A percentile compares a stretch with the other conserved stretches of the same genome.
phyloP scores from a whole-genome alignment of 2,888 invertebrate species.

The Eupithecia inturbata region DNA sequence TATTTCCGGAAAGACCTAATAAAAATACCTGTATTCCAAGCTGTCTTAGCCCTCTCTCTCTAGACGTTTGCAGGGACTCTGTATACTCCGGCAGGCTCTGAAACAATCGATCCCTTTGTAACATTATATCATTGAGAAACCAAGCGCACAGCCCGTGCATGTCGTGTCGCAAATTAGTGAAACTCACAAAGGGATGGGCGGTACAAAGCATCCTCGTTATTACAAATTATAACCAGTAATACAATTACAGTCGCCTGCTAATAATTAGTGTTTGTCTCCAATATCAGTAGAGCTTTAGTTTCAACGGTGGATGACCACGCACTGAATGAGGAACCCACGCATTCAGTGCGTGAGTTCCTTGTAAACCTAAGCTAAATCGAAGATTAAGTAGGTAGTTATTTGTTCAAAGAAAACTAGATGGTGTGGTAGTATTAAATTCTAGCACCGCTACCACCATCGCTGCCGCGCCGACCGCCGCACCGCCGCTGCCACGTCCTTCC shows the following conservation, averaged over 20 bases:
- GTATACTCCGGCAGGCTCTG: slow-evolving; percentile 71
- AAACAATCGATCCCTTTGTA: slow-evolving; percentile 17
- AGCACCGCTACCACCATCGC: no score
- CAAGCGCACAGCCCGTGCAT: not conserved
- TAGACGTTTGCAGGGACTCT: slow-evolving; percentile 60
- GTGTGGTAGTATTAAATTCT: no score
- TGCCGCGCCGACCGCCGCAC: no score
- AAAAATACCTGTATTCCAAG: slow-evolving; percentile 68
- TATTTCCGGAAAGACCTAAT: no score
- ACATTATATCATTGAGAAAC: not conserved
- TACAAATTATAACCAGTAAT: not conserved
- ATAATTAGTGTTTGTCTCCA: not conserved
- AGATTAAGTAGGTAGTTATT: no score
- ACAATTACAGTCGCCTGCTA: not conserved
- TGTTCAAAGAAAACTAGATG: no score
- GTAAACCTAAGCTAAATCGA: no score
- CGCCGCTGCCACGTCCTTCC: no score
- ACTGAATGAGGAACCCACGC: no score
- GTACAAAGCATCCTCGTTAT: not conserved
- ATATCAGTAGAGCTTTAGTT: not conserved
- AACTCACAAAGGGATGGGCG: not conserved
- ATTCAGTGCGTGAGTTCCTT: no score
- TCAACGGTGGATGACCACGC: no score
- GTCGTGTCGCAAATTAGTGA: not conserved
- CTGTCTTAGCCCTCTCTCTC: slow-evolving; percentile 65